Percentiles rank a stretch among this genome's conserved stretches.
These are phyloP conservation scores for Hyperoplus lanceolatus DNA, from an alignment of 2,797 vertebrate genomes.

Conservation along the genomic window DNA sequence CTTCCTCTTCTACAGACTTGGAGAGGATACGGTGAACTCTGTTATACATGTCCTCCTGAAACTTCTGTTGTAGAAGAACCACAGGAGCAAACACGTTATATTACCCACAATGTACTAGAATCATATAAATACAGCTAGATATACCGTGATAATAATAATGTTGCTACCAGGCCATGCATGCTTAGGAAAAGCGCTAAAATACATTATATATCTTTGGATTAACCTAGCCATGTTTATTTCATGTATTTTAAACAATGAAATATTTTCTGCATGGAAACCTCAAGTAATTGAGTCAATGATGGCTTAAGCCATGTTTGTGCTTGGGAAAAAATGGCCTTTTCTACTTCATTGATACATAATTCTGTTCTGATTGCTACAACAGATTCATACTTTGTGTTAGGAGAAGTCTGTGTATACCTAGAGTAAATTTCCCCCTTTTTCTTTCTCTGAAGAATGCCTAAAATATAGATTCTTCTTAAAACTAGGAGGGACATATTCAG, in stretches of 20 bases:
- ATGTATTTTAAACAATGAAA: neutral
- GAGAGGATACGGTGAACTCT: conserved; percentile 59
- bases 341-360: no score
- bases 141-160: neutral
- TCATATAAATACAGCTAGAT: neutral
- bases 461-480: neutral
- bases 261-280: neutral
- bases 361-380: neutral
- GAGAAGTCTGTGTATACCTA: neutral
- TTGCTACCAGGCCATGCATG: neutral
- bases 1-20: conserved; percentile 71
- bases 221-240: neutral
- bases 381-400: neutral
- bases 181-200: neutral
- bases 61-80: conserved; percentile 45
- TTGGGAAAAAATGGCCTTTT: neutral
- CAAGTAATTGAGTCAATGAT: neutral
- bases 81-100: neutral
- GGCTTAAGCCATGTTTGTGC: neutral
- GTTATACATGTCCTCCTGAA: conserved; percentile 71
- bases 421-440: neutral
- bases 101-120: neutral
- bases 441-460: neutral
- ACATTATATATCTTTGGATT: neutral
- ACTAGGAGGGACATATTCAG: neutral